Conservation (phyloP, 1,140 invertebrate species). For the Aricia agestis region DNA sequence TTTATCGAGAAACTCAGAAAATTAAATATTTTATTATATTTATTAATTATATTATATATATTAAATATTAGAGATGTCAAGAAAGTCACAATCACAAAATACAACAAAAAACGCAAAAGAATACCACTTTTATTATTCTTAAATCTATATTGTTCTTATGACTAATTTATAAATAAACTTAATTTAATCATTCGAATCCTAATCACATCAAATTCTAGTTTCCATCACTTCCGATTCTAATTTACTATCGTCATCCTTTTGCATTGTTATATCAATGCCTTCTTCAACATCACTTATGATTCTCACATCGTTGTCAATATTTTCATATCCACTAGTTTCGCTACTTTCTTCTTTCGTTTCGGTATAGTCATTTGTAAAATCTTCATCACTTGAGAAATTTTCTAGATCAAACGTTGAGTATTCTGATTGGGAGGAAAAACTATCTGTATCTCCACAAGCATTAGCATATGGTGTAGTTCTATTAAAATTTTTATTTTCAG, state of each 20-base stretch:
- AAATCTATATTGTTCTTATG: slow-evolving; percentile 8
- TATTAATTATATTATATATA: no score
- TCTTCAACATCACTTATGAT: slow-evolving; percentile 14
- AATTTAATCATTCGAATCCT: slow-evolving; percentile 19
- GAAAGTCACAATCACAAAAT: no score
- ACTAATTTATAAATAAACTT: slow-evolving; percentile 22
- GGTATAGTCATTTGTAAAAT: not conserved
- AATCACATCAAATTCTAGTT: slow-evolving; percentile 25
- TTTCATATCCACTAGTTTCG: not conserved
- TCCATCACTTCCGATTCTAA: slow-evolving; percentile 24
- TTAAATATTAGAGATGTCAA: no score
- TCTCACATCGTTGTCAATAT: not conserved
- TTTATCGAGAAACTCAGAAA: no score
- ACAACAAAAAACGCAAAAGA: no score
- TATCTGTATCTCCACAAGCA: slow-evolving; percentile 16
- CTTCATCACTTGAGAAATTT: slow-evolving; percentile 11
- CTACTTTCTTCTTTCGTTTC: slow-evolving; percentile 3
- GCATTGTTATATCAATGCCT: not conserved
- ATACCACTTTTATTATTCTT: not conserved
- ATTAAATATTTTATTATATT: no score
- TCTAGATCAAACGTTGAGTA: slow-evolving; percentile 17
- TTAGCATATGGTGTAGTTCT: not conserved
- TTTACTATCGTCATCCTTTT: slow-evolving; percentile 16
- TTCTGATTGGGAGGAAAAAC: slow-evolving; percentile 18
- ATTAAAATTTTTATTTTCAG: not conserved